Conservation (phyloP, 2,113 vertebrate species). For the Parotia lawesii region DNA sequence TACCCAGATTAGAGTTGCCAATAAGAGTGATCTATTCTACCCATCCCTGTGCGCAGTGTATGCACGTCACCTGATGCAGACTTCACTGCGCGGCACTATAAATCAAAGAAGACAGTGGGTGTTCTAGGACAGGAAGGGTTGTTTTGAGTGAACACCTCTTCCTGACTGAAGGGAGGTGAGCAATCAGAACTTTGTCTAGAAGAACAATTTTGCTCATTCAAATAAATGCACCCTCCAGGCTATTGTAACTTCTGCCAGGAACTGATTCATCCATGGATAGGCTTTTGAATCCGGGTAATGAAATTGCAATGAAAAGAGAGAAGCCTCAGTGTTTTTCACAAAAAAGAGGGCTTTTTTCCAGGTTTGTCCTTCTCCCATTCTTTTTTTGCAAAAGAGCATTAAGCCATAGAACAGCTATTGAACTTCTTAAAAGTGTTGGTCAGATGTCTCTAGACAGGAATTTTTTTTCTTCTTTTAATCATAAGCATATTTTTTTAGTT, state of each 20-base stretch:
- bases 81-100: accelerated
- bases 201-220: not conserved
- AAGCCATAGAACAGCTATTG: not conserved
- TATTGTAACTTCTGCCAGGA: not conserved
- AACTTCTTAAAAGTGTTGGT: not conserved
- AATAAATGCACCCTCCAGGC: not conserved
- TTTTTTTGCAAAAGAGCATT: not conserved
- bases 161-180: not conserved
- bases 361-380: not conserved
- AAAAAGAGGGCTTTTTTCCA: not conserved
- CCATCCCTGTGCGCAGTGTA: no score
- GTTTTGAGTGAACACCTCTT: not conserved
- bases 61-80: not conserved
- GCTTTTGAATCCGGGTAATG: not conserved
- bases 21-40: not conserved
- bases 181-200: not conserved
- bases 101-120: not conserved
- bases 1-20: not conserved
- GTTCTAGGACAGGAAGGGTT: not conserved
- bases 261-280: not conserved
- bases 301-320: not conserved
- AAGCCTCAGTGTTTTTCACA: not conserved
- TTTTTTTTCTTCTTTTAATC: not conserved
- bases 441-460: not conserved
- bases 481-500: not conserved